Evolutionary conservation across 2,888 invertebrate genomes (phyloP).

Genomic region (Crepidodera aurea): DNA sequence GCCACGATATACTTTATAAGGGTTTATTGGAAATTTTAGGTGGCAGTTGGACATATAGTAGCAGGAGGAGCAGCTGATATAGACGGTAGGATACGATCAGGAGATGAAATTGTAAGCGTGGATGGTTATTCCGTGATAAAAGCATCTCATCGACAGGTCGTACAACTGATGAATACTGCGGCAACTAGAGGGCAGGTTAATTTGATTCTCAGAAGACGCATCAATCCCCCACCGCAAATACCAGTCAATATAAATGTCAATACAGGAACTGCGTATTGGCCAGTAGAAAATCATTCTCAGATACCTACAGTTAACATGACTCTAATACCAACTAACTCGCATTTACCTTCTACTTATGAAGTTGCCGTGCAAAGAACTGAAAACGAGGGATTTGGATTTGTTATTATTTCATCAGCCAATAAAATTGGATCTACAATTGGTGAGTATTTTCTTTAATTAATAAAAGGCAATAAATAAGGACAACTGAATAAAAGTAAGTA

Average conservation of each 20-base stretch:
- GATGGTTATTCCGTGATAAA: slow-evolving; percentile 75
- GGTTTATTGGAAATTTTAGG: no score
- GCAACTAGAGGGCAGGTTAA: slow-evolving; percentile 85
- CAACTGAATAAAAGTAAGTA: no score
- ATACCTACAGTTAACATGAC: slow-evolving; percentile 43
- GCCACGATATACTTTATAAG: no score
- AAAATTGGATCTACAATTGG: slow-evolving; percentile 90
- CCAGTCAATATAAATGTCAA: slow-evolving; percentile 34
- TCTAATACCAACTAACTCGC: slow-evolving; percentile 42
- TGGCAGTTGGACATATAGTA: slow-evolving; percentile 96
- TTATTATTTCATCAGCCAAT: slow-evolving; percentile 95
- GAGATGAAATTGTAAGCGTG: slow-evolving; percentile 94
- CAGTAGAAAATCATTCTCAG: slow-evolving; percentile 44
- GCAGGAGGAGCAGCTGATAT: slow-evolving; percentile 93
- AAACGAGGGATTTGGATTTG: slow-evolving; percentile 98
- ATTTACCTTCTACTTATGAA: slow-evolving; percentile 78
- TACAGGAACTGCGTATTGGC: slow-evolving; percentile 47
- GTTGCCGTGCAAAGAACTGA: slow-evolving; percentile 90
- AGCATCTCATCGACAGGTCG: slow-evolving; percentile 92
- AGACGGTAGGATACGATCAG: slow-evolving; percentile 88
- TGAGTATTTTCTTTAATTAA: slow-evolving; percentile 58
- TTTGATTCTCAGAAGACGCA: slow-evolving; percentile 71
- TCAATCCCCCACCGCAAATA: slow-evolving; percentile 49
- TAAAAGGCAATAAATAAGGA: no score
- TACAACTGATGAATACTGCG: slow-evolving; percentile 90